Percentiles rank a stretch among this genome's conserved stretches.
Evolutionary conservation across 2,888 invertebrate species (phyloP).

Genomic region (Cloeon dipterum): DNA sequence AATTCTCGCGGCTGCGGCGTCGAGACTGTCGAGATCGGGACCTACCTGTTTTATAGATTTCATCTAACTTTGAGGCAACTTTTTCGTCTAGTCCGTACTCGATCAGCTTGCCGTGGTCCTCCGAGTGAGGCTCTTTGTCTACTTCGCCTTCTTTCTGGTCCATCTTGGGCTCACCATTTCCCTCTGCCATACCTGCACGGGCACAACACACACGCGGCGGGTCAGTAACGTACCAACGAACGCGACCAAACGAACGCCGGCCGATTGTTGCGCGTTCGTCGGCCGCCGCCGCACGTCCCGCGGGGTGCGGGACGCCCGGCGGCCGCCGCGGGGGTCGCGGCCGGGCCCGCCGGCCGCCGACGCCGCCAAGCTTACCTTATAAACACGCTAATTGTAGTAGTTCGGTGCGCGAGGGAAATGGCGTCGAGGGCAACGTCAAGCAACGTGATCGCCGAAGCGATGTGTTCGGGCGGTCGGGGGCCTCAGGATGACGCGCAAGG

Average conservation of each 20-base stretch:
- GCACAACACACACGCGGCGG: no score
- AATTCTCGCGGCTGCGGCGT: no score
- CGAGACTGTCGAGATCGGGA: constrained; percentile 4
- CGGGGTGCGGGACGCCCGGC: no score
- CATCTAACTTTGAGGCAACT: constrained; percentile 84
- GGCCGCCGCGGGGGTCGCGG: no score
- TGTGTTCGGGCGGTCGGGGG: constrained; percentile 35
- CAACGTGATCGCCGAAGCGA: constrained; percentile 1
- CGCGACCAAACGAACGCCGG: constrained; percentile 6
- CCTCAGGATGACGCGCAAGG: constrained; percentile 60
- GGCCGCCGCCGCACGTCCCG: no score
- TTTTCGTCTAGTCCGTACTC: constrained; percentile 91
- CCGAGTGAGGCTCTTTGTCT: constrained; percentile 34
- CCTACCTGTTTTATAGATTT: constrained; percentile 82
- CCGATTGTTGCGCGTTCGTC: no score
- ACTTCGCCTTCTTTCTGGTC: constrained; percentile 39
- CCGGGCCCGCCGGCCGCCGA: no score
- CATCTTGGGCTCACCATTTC: constrained; percentile 61
- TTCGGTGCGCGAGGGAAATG: constrained; percentile 33
- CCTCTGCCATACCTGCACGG: constrained; percentile 62
- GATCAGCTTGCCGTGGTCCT: constrained; percentile 82
- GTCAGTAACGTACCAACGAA: constrained; percentile 6
- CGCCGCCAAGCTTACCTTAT: constrained; percentile 35
- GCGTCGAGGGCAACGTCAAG: constrained; percentile 21
- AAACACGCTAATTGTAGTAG: constrained; percentile 30